Percentiles rank a stretch among this genome's conserved stretches.
Evolutionary conservation across 2,888 invertebrate genomes (phyloP).

Genomic region (Chymomyza amoena): DNA sequence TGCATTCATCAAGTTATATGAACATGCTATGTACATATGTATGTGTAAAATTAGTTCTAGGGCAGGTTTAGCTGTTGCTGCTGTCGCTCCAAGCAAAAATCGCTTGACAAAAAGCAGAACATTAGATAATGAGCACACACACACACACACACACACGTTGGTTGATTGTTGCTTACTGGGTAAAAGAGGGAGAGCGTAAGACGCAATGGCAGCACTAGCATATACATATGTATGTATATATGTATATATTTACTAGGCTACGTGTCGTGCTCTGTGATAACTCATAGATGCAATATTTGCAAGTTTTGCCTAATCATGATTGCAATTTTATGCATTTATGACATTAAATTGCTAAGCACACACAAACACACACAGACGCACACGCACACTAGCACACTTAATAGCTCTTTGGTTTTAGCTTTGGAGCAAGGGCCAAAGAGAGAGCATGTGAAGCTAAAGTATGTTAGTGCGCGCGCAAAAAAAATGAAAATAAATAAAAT

Average conservation of each 20-base stretch:
- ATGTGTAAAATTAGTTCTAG: slow-evolving; percentile 48
- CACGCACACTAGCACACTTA: not conserved
- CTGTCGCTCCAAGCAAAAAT: not conserved
- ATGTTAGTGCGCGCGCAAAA: not conserved
- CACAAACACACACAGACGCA: slow-evolving; percentile 17
- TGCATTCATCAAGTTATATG: not conserved
- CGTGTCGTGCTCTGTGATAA: not conserved
- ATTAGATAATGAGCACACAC: not conserved
- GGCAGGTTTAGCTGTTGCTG: slow-evolving; percentile 38
- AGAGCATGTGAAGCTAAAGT: slow-evolving; percentile 45
- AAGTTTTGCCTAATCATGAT: slow-evolving; percentile 30
- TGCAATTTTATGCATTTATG: slow-evolving; percentile 71
- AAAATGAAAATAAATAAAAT: not conserved
- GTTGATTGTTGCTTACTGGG: slow-evolving; percentile 22
- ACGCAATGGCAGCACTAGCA: too few relatives aligned
- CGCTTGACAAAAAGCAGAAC: not conserved
- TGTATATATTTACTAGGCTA: not conserved
- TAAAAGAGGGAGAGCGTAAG: slow-evolving; percentile 2
- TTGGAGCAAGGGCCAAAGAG: slow-evolving; percentile 10
- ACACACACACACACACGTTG: too few relatives aligned
- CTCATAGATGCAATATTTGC: slow-evolving; percentile 39
- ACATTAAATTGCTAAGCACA: slow-evolving; percentile 46
- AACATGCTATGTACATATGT: not conserved
- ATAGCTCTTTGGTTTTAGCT: slow-evolving; percentile 41
- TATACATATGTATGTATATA: not conserved